These are phyloP conservation scores for Esox masquinongy DNA, from an alignment of 2,797 vertebrate genomes.

Conservation along the genomic window DNA sequence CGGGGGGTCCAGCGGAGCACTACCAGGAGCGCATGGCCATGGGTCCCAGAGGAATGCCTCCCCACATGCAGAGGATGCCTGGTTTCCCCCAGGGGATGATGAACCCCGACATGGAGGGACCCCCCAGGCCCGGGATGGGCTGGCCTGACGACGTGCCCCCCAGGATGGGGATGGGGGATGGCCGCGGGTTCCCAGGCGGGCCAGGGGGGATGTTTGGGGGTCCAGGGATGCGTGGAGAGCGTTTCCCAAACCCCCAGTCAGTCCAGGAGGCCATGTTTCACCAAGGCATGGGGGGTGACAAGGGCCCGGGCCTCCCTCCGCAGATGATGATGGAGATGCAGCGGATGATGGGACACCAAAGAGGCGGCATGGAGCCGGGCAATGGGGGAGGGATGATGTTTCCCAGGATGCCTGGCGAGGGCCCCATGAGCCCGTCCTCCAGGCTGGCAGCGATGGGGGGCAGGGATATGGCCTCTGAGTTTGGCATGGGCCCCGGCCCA, in stretches of 20 bases:
- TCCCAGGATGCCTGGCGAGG: conserved; percentile 91
- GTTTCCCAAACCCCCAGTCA: conserved; percentile 94
- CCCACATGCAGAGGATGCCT: conserved; percentile 94
- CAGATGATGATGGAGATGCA: conserved; percentile 95
- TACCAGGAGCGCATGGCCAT: conserved; percentile 92
- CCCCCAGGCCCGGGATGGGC: conserved; percentile 91
- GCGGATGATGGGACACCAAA: conserved; percentile 91
- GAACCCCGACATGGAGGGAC: conserved; percentile 94
- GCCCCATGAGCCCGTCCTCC: conserved; percentile 94
- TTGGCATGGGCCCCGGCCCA: conserved; percentile 89
- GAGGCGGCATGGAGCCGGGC: conserved; percentile 90
- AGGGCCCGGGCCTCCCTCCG: conserved; percentile 88
- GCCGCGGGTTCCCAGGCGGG: conserved; percentile 87
- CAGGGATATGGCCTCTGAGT: conserved; percentile 88
- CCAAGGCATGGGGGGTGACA: conserved; percentile 93
- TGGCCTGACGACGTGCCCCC: conserved; percentile 97
- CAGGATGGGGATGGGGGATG: conserved; percentile 93
- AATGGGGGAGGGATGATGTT: conserved; percentile 90
- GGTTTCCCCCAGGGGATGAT: conserved; percentile 92
- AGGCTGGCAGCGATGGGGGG: conserved; percentile 91
- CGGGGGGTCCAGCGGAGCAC: conserved; percentile 85
- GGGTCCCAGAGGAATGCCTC: conserved; percentile 90
- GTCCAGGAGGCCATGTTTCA: conserved; percentile 96
- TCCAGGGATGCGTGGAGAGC: conserved; percentile 92
- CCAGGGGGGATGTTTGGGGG: conserved; percentile 88